These are phyloP conservation scores for Orthosia cruda DNA, from an alignment of 2,888 invertebrate species.

Conservation along the genomic window DNA sequence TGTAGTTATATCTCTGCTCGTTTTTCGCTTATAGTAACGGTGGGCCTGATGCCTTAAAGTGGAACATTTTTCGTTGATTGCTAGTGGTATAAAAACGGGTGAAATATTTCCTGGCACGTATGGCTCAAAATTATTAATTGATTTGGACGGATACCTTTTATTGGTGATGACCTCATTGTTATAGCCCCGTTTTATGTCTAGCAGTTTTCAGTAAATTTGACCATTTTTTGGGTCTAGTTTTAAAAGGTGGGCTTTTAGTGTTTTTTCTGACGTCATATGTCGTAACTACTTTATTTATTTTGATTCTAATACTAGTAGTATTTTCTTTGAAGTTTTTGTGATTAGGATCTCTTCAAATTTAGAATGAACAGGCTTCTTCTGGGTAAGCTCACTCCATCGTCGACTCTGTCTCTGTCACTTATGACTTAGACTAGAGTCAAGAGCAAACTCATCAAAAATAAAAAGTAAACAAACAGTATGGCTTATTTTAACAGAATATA, in stretches of 20 bases:
- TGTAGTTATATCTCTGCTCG: too few species aligned
- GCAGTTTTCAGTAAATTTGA: too few species aligned
- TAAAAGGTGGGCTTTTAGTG: background rate
- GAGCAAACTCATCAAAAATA: too few species aligned
- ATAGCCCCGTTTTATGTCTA: background rate
- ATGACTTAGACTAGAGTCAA: too few species aligned
- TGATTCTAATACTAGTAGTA: background rate
- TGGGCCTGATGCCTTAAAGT: conserved; percentile 2
- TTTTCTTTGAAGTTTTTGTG: background rate
- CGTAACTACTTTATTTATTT: background rate
- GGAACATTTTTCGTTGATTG: conserved; percentile 50
- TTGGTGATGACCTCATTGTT: background rate
- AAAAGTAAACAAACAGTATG: background rate
- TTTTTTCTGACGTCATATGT: background rate
- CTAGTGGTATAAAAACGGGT: conserved; percentile 24
- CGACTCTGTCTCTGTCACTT: too few species aligned
- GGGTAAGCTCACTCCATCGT: too few species aligned
- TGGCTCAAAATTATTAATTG: conserved; percentile 32
- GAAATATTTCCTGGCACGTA: conserved; percentile 30
- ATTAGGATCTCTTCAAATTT: too few species aligned
- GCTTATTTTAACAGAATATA: background rate
- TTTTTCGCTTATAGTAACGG: too few species aligned
- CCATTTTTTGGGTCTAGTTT: background rate
- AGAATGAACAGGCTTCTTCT: too few species aligned
- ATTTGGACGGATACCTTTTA: conserved; percentile 29